These are phyloP conservation scores for Macrosoma leucophasiata DNA, from an alignment of 2,888 invertebrate genomes.

Conservation along the genomic window DNA sequence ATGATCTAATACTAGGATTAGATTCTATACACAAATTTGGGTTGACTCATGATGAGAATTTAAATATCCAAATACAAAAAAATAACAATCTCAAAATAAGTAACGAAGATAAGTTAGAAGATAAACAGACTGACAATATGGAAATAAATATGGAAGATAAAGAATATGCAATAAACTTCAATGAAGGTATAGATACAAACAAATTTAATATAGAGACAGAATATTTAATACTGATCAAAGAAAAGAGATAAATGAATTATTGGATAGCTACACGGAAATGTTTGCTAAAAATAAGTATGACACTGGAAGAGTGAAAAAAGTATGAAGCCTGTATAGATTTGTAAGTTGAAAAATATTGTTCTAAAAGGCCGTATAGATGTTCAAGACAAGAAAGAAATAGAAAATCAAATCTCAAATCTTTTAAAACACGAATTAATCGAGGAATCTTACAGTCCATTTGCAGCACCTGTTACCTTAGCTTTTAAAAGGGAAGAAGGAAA, in stretches of 20 bases:
- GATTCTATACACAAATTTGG: constrained; percentile 4
- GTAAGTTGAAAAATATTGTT: constrained; percentile 8
- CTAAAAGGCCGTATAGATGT: constrained; percentile 8
- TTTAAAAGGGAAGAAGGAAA: constrained; percentile 24
- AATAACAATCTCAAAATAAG: too few relatives aligned
- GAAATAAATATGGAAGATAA: too few relatives aligned
- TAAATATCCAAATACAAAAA: too few relatives aligned
- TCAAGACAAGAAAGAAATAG: constrained; percentile 7
- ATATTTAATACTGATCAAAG: constrained; percentile 14
- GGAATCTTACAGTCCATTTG: constrained; percentile 22
- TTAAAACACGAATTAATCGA: constrained; percentile 5
- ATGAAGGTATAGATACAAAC: constrained; percentile 16
- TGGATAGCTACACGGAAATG: constrained; percentile 16
- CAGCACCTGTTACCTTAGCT: constrained; percentile 26
- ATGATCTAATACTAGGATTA: constrained; percentile 8
- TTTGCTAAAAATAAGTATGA: constrained; percentile 23
- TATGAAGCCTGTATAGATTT: constrained; percentile 21
- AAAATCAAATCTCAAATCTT: constrained; percentile 5
- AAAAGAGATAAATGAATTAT: constrained; percentile 15
- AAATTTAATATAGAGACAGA: constrained; percentile 14
- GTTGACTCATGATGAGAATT: constrained; percentile 8
- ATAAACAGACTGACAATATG: neutral
- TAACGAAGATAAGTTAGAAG: too few relatives aligned
- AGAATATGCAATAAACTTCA: constrained; percentile 13
- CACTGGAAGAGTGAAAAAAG: constrained; percentile 12